Evolutionary conservation across 2,113 vertebrate genomes (phyloP), one percentile per base, ranked within the genome.

Genomic region (Thinocorus orbignyianus): DNA sequence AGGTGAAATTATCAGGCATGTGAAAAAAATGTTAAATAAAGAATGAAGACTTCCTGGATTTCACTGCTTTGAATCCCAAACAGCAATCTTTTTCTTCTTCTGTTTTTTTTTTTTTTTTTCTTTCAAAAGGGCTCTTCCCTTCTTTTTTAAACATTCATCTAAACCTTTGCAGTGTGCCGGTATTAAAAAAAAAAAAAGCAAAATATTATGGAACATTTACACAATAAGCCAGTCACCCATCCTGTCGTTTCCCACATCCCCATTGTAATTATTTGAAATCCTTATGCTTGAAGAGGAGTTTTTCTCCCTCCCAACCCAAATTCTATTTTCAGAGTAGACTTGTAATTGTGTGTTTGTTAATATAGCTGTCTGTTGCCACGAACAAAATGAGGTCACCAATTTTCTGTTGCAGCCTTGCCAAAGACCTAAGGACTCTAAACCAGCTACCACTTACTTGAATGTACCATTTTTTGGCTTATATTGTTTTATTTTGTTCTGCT

Each of bases 291-390:
- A 88, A 91, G 90, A 93, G 0, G 20, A 77, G 17, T 54, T 89
- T 90, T 66, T 46, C 66, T 93, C 92, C 37, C 77, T 95, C 37
- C 86, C 92, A 94, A 8, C 82, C 77, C 82, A 39, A 57, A 58
- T 81, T 93, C 95, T 96, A 94, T 97, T 97, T 94, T 94, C 9
- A 17, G 83, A 93, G 23, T 35, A 90, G 92, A 74, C 91, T 90
- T 70, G 37, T 92, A 95, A 89, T 97, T 95, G 88, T 92, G 82
- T 95, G 93, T 94, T 96, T 95, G 92, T 87, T 94, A 95, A 96
- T 88, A 61, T 73, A 89, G 41, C 83, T 84, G 93, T 91, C 95
- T 94, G 95, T 97, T 97, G 97, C 96, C 88, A 96, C 94, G 95
- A 95, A 88, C 86, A 96, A 91, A 93, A 77, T 96, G 96, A 97